These are phyloP conservation scores for Orthonyx spaldingii DNA, from an alignment of 2,113 vertebrate genomes.

Conservation along the genomic window DNA sequence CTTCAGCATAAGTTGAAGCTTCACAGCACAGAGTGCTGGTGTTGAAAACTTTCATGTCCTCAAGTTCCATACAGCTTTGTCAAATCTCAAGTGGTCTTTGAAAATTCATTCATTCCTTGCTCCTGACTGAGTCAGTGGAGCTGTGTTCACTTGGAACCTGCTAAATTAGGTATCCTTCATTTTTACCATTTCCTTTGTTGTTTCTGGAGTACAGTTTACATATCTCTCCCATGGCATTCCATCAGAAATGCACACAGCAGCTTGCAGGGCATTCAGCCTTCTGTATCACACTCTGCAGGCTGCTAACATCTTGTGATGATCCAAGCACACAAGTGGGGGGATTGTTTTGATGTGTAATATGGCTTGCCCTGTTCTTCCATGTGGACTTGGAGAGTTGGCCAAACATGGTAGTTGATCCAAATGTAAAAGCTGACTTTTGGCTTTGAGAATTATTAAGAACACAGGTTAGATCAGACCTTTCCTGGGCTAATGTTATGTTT, in stretches of 20 bases:
- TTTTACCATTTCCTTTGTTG: neutral
- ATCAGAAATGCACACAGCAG: neutral
- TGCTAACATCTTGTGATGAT: neutral
- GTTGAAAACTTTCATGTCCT: neutral
- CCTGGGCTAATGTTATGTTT: neutral
- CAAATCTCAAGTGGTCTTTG: neutral
- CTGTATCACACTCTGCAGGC: neutral
- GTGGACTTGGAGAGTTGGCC: neutral
- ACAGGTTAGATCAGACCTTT: neutral
- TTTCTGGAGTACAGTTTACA: neutral
- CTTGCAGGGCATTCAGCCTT: neutral
- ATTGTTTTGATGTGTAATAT: neutral
- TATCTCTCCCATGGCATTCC: neutral
- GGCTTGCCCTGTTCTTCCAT: neutral
- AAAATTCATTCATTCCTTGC: neutral
- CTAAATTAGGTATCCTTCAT: neutral
- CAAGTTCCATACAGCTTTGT: neutral
- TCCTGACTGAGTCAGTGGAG: neutral
- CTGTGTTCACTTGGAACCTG: neutral
- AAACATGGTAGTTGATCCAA: neutral
- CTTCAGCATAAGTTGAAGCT: neutral
- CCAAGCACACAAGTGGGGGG: neutral
- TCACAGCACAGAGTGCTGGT: neutral
- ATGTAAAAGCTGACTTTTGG: neutral
- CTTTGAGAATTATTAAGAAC: neutral